Base-by-base conservation (phyloP, 2,888 invertebrate species). In the Andrena dorsata region DNA sequence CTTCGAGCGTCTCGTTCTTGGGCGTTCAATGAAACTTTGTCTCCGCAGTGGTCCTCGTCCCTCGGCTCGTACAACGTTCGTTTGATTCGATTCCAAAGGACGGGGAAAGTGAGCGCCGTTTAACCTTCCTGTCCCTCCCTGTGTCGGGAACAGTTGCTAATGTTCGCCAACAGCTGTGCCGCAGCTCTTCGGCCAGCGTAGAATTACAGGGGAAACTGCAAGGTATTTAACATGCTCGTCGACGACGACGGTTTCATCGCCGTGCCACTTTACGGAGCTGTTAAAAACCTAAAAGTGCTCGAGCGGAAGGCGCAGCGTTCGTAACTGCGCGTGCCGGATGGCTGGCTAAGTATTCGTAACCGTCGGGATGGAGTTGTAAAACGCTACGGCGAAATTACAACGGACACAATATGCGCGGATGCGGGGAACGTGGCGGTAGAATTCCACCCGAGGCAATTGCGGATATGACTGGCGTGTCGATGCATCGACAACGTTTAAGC, bases 251-350 rank as follows among this genome's bases (percentile, higher is more conserved):
- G 58, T 61, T 53, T 13, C 32, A 35, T 56, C 26, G 26, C 30
- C 51, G 65, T 7, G 23, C 47, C 63, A 77, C 49, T 58, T 56
- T 23, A 58, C 66, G 35, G n/a, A 10, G 47, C 51, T 51, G 64
- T 70, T 73, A 68, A 80, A 78, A 63, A 26, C 66, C 80, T 66
- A 68, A 68, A 80, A 68, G 63, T 28, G 53, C 56, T 56, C 61
- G 41, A 61, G n/a, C 8, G 16, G 23, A 32, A 47, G 78, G 30
- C 65, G 51, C 80, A 28, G 51, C 47, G 70, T 66, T 61, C 61
- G 56, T 56, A 28, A 56, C 35, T 49, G 30, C 23, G 32, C 10
- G 20, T 32, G 20, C 26, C 5, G 41, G 61, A 20, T 66, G 20
- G 56, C n/a, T 20, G 20, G 51, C 68, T 63, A 68, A 80, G 80